Evolutionary conservation across 2,888 invertebrate genomes (phyloP).

Genomic region (Arenicola marina): DNA sequence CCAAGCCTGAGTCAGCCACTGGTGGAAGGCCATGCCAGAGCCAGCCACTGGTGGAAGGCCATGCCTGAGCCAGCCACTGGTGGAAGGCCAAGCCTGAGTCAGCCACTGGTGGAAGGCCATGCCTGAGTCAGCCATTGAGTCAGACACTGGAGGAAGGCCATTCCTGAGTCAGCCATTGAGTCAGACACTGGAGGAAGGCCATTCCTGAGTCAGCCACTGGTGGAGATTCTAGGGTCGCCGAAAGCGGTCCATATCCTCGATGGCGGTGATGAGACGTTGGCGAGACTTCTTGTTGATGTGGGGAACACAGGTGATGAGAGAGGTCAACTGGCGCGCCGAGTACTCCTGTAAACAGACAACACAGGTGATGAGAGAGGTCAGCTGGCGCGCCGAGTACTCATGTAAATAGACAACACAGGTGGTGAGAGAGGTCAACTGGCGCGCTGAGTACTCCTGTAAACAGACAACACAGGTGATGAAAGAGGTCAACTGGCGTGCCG

Average conservation of each 20-base stretch:
- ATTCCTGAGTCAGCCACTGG: no score
- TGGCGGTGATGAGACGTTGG: slow-evolving; percentile 74
- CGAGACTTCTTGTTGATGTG: slow-evolving; percentile 85
- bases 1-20: no score
- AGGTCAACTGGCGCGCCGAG: slow-evolving; percentile 82
- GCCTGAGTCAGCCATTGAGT: no score
- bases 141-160: no score
- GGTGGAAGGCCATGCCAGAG: no score
- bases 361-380: slow-evolving; percentile 80
- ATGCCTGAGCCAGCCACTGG: no score
- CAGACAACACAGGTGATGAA: slow-evolving; percentile 75
- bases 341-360: slow-evolving; percentile 75
- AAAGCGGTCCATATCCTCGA: slow-evolving; percentile 64
- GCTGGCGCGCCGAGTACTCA: slow-evolving; percentile 89
- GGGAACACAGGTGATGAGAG: slow-evolving; percentile 83
- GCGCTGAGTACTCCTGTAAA: slow-evolving; percentile 80
- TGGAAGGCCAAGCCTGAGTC: no score
- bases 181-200: no score
- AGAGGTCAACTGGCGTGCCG: slow-evolving; percentile 81
- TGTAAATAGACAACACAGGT: slow-evolving; percentile 69
- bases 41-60: no score
- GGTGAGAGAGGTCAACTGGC: slow-evolving; percentile 83
- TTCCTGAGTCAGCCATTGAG: no score
- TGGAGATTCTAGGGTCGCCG: no score
- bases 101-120: no score